phyloP scores from a whole-genome alignment of 1,140 invertebrate species.

The Caenorhabditis latens region DNA sequence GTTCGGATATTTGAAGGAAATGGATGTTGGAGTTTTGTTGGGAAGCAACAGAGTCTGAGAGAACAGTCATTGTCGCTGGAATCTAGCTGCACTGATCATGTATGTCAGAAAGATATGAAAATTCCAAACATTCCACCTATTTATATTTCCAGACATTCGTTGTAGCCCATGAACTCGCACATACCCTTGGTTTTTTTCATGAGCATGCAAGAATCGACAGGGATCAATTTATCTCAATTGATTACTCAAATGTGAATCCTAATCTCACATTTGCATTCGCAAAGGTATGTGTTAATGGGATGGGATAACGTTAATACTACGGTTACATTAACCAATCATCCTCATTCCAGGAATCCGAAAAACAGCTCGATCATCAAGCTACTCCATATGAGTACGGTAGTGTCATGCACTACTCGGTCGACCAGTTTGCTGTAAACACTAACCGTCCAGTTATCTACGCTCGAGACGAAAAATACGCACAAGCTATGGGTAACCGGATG shows the following conservation, averaged over 20 bases:
- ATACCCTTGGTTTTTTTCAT: constrained; percentile 31
- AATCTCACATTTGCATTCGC: constrained; percentile 36
- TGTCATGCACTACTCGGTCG: constrained; percentile 33
- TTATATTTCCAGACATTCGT: background rate
- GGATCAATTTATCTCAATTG: constrained; percentile 25
- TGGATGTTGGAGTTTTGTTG: constrained; percentile 51
- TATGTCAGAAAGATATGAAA: background rate
- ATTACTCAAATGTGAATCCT: constrained; percentile 35
- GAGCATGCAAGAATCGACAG: constrained; percentile 16
- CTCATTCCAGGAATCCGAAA: constrained; percentile 24
- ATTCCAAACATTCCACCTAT: background rate
- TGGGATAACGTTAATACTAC: too few species aligned
- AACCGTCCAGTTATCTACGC: constrained; percentile 42
- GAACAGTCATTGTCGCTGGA: constrained; percentile 32
- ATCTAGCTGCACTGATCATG: constrained; percentile 29
- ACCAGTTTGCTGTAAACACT: constrained; percentile 31
- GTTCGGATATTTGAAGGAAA: constrained; percentile 27
- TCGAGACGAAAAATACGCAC: background rate
- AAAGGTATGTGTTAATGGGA: background rate
- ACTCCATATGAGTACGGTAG: constrained; percentile 33
- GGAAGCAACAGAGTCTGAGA: constrained; percentile 6
- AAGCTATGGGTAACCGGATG: constrained; percentile 33
- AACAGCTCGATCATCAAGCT: constrained; percentile 1
- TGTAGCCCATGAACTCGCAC: constrained; percentile 22
- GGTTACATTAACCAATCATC: background rate